Evolutionary conservation across 2,113 vertebrate species (phyloP), one percentile per base, ranked within the genome.

Genomic region (Chunga burmeisteri): DNA sequence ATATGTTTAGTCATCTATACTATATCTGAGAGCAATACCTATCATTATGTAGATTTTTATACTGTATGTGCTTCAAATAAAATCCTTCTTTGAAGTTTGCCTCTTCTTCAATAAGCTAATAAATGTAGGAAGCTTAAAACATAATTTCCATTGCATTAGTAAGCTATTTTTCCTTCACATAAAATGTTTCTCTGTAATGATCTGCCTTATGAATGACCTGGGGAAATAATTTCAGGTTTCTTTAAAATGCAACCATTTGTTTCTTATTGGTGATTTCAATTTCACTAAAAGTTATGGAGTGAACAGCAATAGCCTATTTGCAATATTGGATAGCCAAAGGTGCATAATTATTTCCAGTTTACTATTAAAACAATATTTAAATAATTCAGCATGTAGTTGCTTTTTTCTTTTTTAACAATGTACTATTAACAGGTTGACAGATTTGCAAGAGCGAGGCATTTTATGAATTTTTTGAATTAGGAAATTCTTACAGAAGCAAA

Each of bases 201-300:
- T 96, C 93, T 89, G 87, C 94, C 89, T 96, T 95, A 96, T 87
- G 88, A 97, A 94, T 89, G 63, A 97, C 96, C 89, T 58, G 86
- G 66, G 96, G 96, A 96, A 97, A 96, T 98, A 85, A 95, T 97
- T 95, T 96, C 66, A 78, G 80, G 58, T 97, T 97, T 88, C 91
- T 94, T 96, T 94, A 96, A 95, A 97, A 95, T 42, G 59, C 84
- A 96, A 38, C 73, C 86, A 78, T 94, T 97, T 83, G 53, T 91
- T 94, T 97, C 92, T 95, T 95, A 75, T 66, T 95, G 86, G 85
- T 7, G 61, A 95, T 65, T 96, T 97, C 85, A 91, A 88, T 89
- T 92, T 95, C 78, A 94, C 73, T 72, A 93, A 79, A 81, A 86
- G 81, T 96, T 92, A 96, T n/a, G 65, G 58, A 86, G 73, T 42